Evolutionary conservation across 1,140 invertebrate species (phyloP).

Genomic region (Palaemon carinicauda): DNA sequence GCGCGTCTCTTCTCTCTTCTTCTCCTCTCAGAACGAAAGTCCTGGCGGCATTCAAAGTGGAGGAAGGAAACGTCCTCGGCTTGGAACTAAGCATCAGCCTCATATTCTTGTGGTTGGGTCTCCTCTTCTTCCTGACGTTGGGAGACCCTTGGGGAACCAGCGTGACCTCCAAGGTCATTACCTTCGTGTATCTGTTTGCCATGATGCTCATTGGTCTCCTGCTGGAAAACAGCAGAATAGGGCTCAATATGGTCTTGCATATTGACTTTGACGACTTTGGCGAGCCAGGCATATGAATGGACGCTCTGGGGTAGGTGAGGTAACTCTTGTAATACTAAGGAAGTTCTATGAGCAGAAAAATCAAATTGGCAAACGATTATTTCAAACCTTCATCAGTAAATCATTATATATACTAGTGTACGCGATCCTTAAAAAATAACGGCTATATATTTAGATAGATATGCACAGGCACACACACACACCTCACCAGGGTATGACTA

Average conservation of each 20-base stretch:
- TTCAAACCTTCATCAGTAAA: no score
- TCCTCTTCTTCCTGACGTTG: slow-evolving; percentile 4
- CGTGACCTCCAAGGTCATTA: not conserved
- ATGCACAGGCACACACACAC: no score
- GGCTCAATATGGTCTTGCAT: not conserved
- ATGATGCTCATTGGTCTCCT: slow-evolving; percentile 3
- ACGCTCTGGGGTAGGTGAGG: slow-evolving; percentile 37
- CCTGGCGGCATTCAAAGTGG: not conserved
- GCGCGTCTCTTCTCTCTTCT: not conserved
- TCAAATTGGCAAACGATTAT: no score
- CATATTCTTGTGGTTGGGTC: not conserved
- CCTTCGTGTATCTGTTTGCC: slow-evolving; percentile 12
- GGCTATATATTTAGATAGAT: no score
- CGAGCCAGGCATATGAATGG: slow-evolving; percentile 25
- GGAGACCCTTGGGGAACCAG: not conserved
- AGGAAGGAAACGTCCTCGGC: not conserved
- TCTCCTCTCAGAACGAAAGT: not conserved
- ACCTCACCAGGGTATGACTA: no score
- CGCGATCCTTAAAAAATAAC: no score
- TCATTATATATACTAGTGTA: no score
- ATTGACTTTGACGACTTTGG: not conserved
- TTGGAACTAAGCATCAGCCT: not conserved
- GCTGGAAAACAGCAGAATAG: not conserved
- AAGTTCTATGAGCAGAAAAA: no score
- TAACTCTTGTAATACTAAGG: not conserved